Percentiles rank a stretch among this genome's conserved stretches.
Conservation (phyloP, 2,797 vertebrate species). For the Eleutherodactylus coqui region DNA sequence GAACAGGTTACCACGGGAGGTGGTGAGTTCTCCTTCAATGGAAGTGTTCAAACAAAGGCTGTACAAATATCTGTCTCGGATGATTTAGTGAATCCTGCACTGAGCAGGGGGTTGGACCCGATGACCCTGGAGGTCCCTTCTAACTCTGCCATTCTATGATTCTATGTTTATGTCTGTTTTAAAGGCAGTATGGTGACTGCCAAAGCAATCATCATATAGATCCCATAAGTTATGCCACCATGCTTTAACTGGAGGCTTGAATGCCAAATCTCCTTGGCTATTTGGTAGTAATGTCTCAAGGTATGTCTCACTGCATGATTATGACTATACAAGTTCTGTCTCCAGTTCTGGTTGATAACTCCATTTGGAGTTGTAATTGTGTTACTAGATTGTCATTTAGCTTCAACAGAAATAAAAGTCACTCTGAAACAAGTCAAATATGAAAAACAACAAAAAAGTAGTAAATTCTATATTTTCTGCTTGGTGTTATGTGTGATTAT, state of each 20-base stretch:
- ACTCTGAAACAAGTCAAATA: no score
- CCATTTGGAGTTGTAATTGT: neutral
- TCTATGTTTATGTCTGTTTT: no score
- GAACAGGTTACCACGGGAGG: no score
- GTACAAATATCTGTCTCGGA: no score
- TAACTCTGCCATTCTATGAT: no score
- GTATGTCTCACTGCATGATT: neutral
- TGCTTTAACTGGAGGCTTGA: neutral
- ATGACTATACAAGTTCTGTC: neutral
- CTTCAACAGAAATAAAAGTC: neutral
- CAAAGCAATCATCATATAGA: neutral
- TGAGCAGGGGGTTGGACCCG: no score
- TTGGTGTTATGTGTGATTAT: neutral
- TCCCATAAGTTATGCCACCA: neutral
- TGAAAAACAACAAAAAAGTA: neutral
- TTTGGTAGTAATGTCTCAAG: neutral
- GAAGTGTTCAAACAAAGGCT: no score
- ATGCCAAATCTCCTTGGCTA: neutral
- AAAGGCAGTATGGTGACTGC: no score
- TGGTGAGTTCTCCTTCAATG: no score
- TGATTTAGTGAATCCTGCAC: no score
- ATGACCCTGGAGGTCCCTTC: no score
- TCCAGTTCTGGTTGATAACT: neutral
- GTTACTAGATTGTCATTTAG: neutral
- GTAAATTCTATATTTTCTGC: neutral